phyloP scores from a whole-genome alignment of 1,140 invertebrate species.

The Bombus consobrinus region DNA sequence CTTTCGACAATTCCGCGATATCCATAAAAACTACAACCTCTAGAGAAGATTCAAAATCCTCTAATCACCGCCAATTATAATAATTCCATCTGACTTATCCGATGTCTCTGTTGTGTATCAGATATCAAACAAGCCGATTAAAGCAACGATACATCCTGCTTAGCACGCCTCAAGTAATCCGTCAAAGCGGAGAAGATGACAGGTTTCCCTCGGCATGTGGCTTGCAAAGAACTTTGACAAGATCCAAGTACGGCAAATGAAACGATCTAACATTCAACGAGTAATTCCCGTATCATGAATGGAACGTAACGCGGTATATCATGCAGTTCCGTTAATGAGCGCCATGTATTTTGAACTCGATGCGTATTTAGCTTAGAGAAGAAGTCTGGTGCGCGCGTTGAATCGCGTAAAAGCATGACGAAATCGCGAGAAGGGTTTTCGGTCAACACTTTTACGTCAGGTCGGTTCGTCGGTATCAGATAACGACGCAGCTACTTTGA shows the following conservation, averaged over 20 bases:
- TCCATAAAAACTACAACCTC: too few relatives aligned
- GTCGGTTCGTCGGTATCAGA: conserved; percentile 55
- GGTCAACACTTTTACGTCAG: conserved; percentile 65
- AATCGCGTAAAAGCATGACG: conserved; percentile 15
- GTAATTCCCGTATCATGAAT: conserved; percentile 29
- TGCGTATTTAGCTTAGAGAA: conserved; percentile 48
- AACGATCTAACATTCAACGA: background rate
- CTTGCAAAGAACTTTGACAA: conserved; percentile 25
- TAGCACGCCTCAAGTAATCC: too few relatives aligned
- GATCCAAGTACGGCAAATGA: background rate
- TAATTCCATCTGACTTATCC: background rate
- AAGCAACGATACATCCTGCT: background rate
- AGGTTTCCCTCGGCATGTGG: background rate
- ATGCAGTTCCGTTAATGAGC: conserved; percentile 49
- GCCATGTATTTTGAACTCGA: too few relatives aligned
- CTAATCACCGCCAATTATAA: background rate
- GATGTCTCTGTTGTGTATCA: too few relatives aligned
- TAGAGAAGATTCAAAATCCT: too few relatives aligned
- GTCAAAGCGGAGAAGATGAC: background rate
- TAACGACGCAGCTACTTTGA: conserved; percentile 62
- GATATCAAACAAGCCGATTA: background rate
- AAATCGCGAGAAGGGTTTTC: background rate
- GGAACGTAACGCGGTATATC: conserved; percentile 19
- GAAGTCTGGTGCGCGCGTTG: background rate
- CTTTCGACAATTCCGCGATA: too few relatives aligned